These are phyloP conservation scores for Noturus placidus DNA, from an alignment of 2,113 vertebrate species.

Conservation along the genomic window DNA sequence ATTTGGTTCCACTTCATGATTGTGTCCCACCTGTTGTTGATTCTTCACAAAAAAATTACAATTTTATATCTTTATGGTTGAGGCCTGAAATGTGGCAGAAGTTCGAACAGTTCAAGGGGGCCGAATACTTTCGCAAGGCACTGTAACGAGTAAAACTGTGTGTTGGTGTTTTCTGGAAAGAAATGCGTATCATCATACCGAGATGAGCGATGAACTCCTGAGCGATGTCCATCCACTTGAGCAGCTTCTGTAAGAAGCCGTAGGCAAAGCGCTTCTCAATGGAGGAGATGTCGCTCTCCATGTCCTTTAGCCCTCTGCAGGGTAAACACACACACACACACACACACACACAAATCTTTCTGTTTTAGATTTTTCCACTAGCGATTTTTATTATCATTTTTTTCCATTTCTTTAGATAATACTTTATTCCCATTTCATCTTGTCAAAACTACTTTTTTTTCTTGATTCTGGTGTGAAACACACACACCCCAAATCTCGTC, in stretches of 20 bases:
- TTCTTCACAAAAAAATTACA: too few species aligned
- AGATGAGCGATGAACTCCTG: constrained; percentile 94
- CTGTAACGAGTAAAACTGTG: not conserved
- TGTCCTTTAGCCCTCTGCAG: constrained; percentile 87
- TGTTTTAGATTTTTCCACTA: too few species aligned
- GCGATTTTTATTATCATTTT: not conserved
- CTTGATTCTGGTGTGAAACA: not conserved
- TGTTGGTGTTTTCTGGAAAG: not conserved
- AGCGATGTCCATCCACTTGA: constrained; percentile 93
- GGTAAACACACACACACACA: constrained; percentile 8
- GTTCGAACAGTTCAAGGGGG: too few species aligned
- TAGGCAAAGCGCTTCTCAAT: constrained; percentile 94
- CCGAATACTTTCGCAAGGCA: too few species aligned
- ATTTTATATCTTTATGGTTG: too few species aligned
- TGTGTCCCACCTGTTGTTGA: too few species aligned
- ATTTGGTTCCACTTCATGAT: too few species aligned
- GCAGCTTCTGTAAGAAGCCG: constrained; percentile 88
- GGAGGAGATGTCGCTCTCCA: constrained; percentile 92
- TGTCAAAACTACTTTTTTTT: not conserved
- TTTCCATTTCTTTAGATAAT: not conserved
- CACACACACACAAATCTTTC: not conserved
- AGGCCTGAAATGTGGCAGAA: too few species aligned
- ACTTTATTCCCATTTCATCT: not conserved
- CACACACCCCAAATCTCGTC: not conserved
- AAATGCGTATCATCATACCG: constrained; percentile 64